Evolutionary conservation across 2,797 vertebrate species (phyloP), one percentile per base, ranked within the genome.

Genomic region (Merluccius polli): DNA sequence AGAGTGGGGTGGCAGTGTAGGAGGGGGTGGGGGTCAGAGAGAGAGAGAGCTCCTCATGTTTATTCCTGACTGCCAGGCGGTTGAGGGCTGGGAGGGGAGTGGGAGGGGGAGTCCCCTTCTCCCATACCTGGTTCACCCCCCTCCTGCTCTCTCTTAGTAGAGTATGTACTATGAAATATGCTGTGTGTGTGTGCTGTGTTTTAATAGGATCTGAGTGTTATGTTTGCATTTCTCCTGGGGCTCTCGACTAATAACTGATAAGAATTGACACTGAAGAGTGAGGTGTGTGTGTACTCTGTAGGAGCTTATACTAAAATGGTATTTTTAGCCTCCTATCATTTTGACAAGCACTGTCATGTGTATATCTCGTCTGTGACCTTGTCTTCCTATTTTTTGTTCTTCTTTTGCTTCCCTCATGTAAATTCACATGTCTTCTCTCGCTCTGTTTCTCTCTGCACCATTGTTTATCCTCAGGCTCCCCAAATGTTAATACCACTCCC

Each of bases 41-140:
- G 38, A 52, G 48, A 24, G 83, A 82, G 75, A 84, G 81, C 84
- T 82, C 85, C 85, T 91, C 89, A 90, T 91, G 88, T 90, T 91
- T 92, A 91, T 93, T 92, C 87, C 85, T 82, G 80, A 81, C 73
- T 78, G 78, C 82, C 77, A 32, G 33, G 73, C 72, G 36, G 52
- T 59, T 7, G 52, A 38, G 76, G 65, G 12, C 27, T 63, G 8
- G 36, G 36, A 9, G 36, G 5, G 36, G 36, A 9, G 36, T 6
- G 36, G 36, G 36, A 1, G 36, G 36, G 10, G 10, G 10, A 11
- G 10, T 7, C 36, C 33, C 33, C 8, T 35, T 35, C 33, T 35
- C 33, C 33, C 8, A 12, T 38, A 38, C 36, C 36, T 38, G 36
- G 5, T 38, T 38, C 36, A 7, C 10, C 6, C 11, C 36, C 11